Evolutionary conservation across 2,888 invertebrate species (phyloP).

Genomic region (Pseudococcus longispinus): DNA sequence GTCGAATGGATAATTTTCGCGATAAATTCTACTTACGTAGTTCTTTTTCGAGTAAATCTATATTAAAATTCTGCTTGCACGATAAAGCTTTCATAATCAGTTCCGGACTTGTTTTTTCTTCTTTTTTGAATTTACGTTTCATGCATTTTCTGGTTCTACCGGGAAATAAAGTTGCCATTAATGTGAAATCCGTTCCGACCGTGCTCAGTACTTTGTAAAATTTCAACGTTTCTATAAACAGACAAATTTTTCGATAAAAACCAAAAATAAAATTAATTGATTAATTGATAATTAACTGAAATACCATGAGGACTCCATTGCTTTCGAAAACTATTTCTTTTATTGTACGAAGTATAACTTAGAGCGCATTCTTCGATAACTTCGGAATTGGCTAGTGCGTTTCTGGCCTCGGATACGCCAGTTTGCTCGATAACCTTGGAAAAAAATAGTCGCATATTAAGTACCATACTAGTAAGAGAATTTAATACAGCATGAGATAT

Average conservation of each 20-base stretch:
- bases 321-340: conserved; percentile 71
- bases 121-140: conserved; percentile 91
- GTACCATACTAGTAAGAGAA: background rate
- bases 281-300: background rate
- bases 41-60: conserved; percentile 48
- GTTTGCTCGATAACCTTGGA: conserved; percentile 52
- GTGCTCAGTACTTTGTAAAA: conserved; percentile 90
- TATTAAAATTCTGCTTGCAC: conserved; percentile 49
- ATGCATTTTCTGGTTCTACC: conserved; percentile 80
- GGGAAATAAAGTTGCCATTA: conserved; percentile 85
- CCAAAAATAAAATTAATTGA: background rate
- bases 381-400: conserved; percentile 61
- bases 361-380: conserved; percentile 72
- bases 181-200: conserved; percentile 90
- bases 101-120: conserved; percentile 78
- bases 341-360: conserved; percentile 63
- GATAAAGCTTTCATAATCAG: conserved; percentile 79
- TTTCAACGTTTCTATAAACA: conserved; percentile 76
- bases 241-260: background rate
- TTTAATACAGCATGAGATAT: no score
- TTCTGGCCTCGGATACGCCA: conserved; percentile 57
- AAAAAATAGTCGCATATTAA: background rate
- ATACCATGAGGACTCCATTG: conserved; percentile 71
- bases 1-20: background rate
- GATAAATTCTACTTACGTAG: conserved; percentile 22